Base-by-base conservation (phyloP, 2,797 vertebrate genomes). In the Paratrypauchen microcephalus region DNA sequence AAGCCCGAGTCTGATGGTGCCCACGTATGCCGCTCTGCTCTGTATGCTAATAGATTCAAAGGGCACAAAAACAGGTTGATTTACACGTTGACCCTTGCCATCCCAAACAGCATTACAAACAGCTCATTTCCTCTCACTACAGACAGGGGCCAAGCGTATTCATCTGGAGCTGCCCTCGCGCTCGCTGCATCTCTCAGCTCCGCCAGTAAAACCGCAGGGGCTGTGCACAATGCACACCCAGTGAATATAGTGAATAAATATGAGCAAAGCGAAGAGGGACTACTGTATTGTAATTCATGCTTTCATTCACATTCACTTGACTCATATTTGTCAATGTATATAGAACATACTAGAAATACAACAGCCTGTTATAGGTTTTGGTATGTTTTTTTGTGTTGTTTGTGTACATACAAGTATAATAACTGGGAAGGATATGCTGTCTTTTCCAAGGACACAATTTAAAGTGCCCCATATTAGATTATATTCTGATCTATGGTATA, bases 231-330 rank as follows among this genome's bases (percentile, higher is more conserved):
- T 80, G 83, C 72, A 88, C 78, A 81, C 83, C 82, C 80, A 84
- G 88, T 83, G 82, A 90, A 92, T 89, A 92, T 89, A 79, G 82
- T 74, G 82, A 89, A 91, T 91, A 92, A 91, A 92, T 88, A 90
- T 52, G 70, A 68, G 64, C 54, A 60, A 41, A 62, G 58, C 32
- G 41, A 16, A 15, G 41, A 16, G 41, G 41, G 12, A 45, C 41
- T 58, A 77, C 75, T 76, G 71, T 52, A 65, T 69, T 79, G 87
- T 90, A 89, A 79, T 89, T 90, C 90, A 86, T 75, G 15, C 66
- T 74, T 87, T 87, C 86, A 89, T 91, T 92, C 87, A 86, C 83
- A 91, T 92, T 92, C 88, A 90, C 73, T 36, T 8, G n/a, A 56
- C 11, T 58, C 26, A 30, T 28, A 30, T 4, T 58, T 16, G 50